phyloP scores from a whole-genome alignment of 1,140 invertebrate genomes.

The Lethrus apterus region DNA sequence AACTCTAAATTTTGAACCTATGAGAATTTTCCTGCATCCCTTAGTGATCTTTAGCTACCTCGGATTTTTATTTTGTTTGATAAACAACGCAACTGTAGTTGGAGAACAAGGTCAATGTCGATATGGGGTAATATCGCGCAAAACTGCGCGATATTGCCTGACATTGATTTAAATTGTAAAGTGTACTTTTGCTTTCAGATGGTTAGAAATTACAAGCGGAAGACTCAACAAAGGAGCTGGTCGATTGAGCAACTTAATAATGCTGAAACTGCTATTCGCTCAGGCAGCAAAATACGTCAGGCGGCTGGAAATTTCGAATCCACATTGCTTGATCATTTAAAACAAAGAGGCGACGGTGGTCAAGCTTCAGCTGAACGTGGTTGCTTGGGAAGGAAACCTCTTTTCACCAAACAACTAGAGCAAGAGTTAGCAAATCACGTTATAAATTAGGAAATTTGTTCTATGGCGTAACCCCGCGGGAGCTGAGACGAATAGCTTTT shows the following conservation, averaged over 20 bases:
- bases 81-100: not conserved
- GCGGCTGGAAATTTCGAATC: conserved; percentile 5
- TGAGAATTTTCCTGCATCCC: not conserved
- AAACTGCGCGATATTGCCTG: not conserved
- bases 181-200: conserved; percentile 2
- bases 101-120: not conserved
- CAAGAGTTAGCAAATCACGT: conserved; percentile 4
- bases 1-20: not conserved
- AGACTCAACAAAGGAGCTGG: conserved; percentile 6
- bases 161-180: not conserved
- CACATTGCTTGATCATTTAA: conserved; percentile 2
- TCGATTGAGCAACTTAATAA: not conserved
- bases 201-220: conserved; percentile 3
- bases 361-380: no score
- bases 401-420: conserved; percentile 6
- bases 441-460: conserved; percentile 13
- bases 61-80: not conserved
- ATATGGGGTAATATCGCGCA: conserved; percentile 5
- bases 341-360: no score
- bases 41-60: not conserved
- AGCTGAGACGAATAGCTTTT: conserved; percentile 12
- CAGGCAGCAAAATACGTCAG: conserved; percentile 1
- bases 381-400: not conserved
- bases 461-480: conserved; percentile 5
- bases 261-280: conserved; percentile 5